Conservation (phyloP, 30 jellyfish, hydroid and myxozoan species). For the Aurelia sp. region DNA sequence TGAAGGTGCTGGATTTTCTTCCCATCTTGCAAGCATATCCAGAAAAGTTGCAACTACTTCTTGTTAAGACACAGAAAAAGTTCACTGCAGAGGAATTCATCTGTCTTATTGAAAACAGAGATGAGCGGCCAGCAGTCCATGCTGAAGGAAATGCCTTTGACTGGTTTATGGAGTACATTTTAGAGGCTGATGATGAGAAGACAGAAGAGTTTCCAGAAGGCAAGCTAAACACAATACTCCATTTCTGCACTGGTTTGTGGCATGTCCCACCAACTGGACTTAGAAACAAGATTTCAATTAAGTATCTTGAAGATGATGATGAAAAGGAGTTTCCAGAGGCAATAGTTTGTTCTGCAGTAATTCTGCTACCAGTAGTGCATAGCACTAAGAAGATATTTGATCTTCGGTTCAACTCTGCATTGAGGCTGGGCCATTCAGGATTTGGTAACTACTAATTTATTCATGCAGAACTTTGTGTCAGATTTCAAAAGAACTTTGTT, state of each 20-base stretch:
- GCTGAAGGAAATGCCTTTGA: constrained; percentile 35
- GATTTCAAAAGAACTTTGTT: too few relatives aligned
- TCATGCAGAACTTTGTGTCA: too few relatives aligned
- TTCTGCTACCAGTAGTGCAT: constrained; percentile 33
- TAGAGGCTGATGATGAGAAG: not conserved
- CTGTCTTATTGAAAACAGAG: constrained; percentile 16
- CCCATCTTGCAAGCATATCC: too few relatives aligned
- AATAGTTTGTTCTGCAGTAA: constrained; percentile 23
- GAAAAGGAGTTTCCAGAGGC: constrained; percentile 36
- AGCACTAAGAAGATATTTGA: constrained; percentile 17
- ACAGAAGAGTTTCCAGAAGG: constrained; percentile 40
- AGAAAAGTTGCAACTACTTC: too few relatives aligned
- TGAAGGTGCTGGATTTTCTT: constrained; percentile 16
- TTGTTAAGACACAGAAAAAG: not conserved
- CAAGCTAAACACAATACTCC: constrained; percentile 28
- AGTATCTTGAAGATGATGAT: constrained; percentile 23
- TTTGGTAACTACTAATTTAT: not conserved
- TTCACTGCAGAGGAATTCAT: constrained; percentile 20
- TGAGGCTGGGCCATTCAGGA: constrained; percentile 34
- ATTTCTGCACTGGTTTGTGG: constrained; percentile 41
- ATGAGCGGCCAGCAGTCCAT: constrained; percentile 15
- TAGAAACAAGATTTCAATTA: not conserved
- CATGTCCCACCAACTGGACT: constrained; percentile 20
- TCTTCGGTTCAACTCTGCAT: constrained; percentile 9
- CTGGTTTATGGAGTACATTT: constrained; percentile 21